Conservation (phyloP, 2,113 vertebrate genomes). For the Lophius piscatorius region DNA sequence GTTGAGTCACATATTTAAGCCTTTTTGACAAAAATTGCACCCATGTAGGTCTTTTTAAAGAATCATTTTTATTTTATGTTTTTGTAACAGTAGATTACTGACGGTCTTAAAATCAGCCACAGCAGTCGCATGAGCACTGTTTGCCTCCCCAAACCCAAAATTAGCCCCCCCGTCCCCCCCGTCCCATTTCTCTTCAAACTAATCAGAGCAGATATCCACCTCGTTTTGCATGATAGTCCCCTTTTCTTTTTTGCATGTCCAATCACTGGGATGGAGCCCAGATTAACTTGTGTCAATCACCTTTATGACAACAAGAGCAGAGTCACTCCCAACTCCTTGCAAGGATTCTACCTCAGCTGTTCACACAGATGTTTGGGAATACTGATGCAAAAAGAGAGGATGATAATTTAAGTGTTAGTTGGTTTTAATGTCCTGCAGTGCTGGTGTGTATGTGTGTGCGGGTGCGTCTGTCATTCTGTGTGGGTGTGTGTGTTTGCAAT, state of each 20-base stretch:
- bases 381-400: slow-evolving; percentile 82
- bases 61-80: slow-evolving; percentile 44
- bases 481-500: slow-evolving; percentile 55
- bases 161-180: not conserved
- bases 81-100: slow-evolving; percentile 44
- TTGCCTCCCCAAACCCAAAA: slow-evolving; percentile 47
- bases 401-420: slow-evolving; percentile 67
- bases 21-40: slow-evolving; percentile 67
- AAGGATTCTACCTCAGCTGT: slow-evolving; percentile 87
- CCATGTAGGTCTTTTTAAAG: slow-evolving; percentile 72
- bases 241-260: slow-evolving; percentile 62
- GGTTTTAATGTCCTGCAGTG: slow-evolving; percentile 75
- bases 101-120: slow-evolving; percentile 60
- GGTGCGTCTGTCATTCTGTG: slow-evolving; percentile 4
- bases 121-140: slow-evolving; percentile 65
- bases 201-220: slow-evolving; percentile 17
- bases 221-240: slow-evolving; percentile 26
- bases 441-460: slow-evolving; percentile 2
- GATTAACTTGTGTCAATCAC: slow-evolving; percentile 66
- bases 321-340: slow-evolving; percentile 76
- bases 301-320: slow-evolving; percentile 58
- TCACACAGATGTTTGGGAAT: slow-evolving; percentile 81
- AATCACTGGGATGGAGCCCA: slow-evolving; percentile 76
- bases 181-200: not conserved
- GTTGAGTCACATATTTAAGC: slow-evolving; percentile 68